A percentile compares a stretch with the other conserved stretches of the same genome.
Conservation (phyloP, 1,140 invertebrate genomes). For the Trichoplusia ni region DNA sequence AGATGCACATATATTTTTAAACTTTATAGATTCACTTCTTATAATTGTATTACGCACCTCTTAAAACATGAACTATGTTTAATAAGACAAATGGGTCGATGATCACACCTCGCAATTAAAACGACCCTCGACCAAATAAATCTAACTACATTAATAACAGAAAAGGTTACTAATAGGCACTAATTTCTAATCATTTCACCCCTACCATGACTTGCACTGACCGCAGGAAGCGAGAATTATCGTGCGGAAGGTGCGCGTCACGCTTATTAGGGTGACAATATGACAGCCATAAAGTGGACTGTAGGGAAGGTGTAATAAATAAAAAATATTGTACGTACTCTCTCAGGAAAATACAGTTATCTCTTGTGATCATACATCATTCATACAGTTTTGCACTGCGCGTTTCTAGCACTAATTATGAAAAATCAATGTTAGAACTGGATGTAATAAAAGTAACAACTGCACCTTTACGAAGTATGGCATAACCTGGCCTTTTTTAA, state of each 20-base stretch:
- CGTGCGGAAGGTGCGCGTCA: slow-evolving; percentile 54
- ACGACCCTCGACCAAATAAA: slow-evolving; percentile 18
- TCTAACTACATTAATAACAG: slow-evolving; percentile 39
- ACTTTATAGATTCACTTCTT: too few species aligned
- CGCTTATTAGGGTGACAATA: background rate
- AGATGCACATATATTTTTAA: too few species aligned
- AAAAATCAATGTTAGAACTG: too few species aligned
- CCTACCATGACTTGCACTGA: slow-evolving; percentile 57
- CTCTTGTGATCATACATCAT: too few species aligned
- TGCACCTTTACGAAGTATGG: too few species aligned
- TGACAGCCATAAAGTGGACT: background rate
- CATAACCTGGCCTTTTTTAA: too few species aligned
- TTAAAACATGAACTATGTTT: too few species aligned
- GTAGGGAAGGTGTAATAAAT: background rate
- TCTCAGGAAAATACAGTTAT: too few species aligned
- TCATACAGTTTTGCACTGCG: too few species aligned
- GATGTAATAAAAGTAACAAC: too few species aligned
- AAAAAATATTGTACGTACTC: background rate
- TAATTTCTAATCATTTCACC: slow-evolving; percentile 49
- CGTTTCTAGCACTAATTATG: too few species aligned
- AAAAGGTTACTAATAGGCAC: slow-evolving; percentile 60
- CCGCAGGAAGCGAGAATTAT: slow-evolving; percentile 54
- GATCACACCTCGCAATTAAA: slow-evolving; percentile 3
- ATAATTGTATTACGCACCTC: too few species aligned
- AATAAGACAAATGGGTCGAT: background rate